phyloP scores from a whole-genome alignment of 1,140 invertebrate species.

The Teleopsis dalmanni region DNA sequence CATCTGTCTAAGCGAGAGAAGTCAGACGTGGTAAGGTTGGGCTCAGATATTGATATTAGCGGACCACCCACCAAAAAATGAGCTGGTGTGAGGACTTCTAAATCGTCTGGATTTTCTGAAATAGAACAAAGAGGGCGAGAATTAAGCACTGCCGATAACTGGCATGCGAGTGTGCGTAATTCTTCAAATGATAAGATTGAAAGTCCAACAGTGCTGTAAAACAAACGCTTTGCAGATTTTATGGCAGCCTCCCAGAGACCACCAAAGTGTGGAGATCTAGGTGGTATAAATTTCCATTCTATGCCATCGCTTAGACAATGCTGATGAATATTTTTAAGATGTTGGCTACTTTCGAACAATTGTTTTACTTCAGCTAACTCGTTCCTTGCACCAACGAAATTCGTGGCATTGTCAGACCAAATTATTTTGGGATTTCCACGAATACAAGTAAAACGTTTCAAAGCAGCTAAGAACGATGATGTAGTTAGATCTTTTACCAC shows the following conservation, averaged over 20 bases:
- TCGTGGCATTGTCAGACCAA: too few relatives aligned
- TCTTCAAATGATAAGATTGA: constrained; percentile 8
- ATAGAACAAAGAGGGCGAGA: constrained; percentile 6
- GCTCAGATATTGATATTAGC: constrained; percentile 24
- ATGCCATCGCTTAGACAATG: constrained; percentile 15
- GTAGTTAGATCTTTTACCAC: too few relatives aligned
- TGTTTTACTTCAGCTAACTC: constrained; percentile 13
- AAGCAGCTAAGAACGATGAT: too few relatives aligned
- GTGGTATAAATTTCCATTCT: constrained; percentile 14
- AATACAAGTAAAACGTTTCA: too few relatives aligned
- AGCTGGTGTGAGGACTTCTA: constrained; percentile 8
- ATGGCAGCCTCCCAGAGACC: constrained; percentile 10
- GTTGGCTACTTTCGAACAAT: constrained; percentile 6
- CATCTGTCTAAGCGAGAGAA: constrained; percentile 4
- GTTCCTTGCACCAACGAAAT: constrained; percentile 28
- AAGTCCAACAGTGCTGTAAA: background rate
- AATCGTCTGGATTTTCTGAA: constrained; percentile 7
- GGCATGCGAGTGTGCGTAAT: constrained; percentile 19
- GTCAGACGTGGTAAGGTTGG: constrained; percentile 8
- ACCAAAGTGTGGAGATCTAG: constrained; percentile 4
- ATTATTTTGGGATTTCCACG: too few relatives aligned
- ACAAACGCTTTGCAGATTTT: constrained; percentile 9
- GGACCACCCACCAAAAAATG: constrained; percentile 16
- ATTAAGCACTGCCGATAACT: constrained; percentile 8
- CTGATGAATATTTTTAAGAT: background rate